Percentiles rank a stretch among this genome's conserved stretches.
These are phyloP conservation scores for Melanotaenia nigrans DNA, from an alignment of 2,797 vertebrate species.

Conservation along the genomic window DNA sequence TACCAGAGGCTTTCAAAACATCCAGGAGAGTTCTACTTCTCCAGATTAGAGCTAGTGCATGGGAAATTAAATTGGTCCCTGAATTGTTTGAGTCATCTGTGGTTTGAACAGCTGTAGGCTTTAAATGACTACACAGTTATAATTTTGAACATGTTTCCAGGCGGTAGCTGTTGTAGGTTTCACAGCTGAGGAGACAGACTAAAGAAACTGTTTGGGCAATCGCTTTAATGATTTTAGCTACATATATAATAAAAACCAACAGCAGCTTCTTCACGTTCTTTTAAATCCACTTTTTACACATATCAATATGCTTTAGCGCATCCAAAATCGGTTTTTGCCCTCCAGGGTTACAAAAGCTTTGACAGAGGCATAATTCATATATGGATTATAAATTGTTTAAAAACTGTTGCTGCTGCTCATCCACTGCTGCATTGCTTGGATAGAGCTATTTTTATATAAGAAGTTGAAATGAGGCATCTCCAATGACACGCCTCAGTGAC, in stretches of 20 bases:
- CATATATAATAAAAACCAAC: not conserved
- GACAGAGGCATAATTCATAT: not conserved
- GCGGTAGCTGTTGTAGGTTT: slow-evolving; percentile 20
- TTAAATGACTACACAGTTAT: slow-evolving; percentile 38
- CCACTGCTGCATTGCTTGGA: not conserved
- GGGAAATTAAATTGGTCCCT: slow-evolving; percentile 43
- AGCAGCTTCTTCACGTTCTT: not conserved
- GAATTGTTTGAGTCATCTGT: slow-evolving; percentile 39
- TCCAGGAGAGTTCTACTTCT: slow-evolving; percentile 54
- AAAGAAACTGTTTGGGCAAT: not conserved
- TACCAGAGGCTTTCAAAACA: slow-evolving; percentile 52
- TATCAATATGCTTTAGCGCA: not conserved
- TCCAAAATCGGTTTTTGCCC: not conserved
- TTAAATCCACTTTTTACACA: not conserved
- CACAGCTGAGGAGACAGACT: slow-evolving; percentile 4
- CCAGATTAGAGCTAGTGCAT: slow-evolving; percentile 16
- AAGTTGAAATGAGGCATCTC: slow-evolving; percentile 2
- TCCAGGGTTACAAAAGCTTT: not conserved
- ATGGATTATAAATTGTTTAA: not conserved
- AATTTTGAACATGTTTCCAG: slow-evolving; percentile 26
- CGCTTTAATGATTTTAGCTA: not conserved
- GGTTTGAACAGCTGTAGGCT: slow-evolving; percentile 52
- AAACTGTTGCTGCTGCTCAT: not conserved
- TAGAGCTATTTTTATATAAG: not conserved
- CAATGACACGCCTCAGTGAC: not conserved